Conservation (phyloP, 2,888 invertebrate species). For the Metellina segmentata region DNA sequence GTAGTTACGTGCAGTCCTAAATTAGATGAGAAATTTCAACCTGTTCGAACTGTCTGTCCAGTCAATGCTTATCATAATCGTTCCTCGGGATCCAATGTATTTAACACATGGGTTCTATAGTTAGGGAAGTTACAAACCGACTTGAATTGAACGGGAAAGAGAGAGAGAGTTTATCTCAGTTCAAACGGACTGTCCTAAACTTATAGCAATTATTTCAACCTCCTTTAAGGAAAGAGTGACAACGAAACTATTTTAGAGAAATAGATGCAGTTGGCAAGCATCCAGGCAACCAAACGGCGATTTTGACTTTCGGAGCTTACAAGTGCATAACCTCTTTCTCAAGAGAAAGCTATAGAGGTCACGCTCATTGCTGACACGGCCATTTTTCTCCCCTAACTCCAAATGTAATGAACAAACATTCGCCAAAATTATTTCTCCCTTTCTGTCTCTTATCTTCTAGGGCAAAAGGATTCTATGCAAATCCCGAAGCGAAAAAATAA, state of each 20-base stretch:
- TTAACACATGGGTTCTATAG: too few relatives aligned
- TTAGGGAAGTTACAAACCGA: too few relatives aligned
- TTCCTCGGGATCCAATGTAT: too few relatives aligned
- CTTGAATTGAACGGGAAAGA: too few relatives aligned
- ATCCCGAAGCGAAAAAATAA: not conserved
- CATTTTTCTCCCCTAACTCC: conserved; percentile 36
- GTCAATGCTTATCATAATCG: too few relatives aligned
- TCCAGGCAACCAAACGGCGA: conserved; percentile 43
- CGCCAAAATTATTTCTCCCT: not conserved
- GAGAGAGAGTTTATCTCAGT: too few relatives aligned
- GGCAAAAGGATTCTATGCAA: conserved; percentile 1
- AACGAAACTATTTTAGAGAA: conserved; percentile 44
- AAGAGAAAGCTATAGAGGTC: conserved; percentile 48
- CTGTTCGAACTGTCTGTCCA: too few relatives aligned
- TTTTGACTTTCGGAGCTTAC: conserved; percentile 6
- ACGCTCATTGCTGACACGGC: conserved; percentile 27
- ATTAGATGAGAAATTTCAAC: too few relatives aligned
- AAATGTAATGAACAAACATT: conserved; percentile 34
- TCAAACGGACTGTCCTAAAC: not conserved
- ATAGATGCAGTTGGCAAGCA: conserved; percentile 50
- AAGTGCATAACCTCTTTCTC: conserved; percentile 17
- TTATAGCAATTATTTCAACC: conserved; percentile 43
- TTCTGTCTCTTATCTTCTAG: not conserved
- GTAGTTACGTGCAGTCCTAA: too few relatives aligned
- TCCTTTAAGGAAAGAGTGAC: conserved; percentile 37